Evolutionary conservation across 2,888 invertebrate genomes (phyloP).

Genomic region (Drosophila pegasa): DNA sequence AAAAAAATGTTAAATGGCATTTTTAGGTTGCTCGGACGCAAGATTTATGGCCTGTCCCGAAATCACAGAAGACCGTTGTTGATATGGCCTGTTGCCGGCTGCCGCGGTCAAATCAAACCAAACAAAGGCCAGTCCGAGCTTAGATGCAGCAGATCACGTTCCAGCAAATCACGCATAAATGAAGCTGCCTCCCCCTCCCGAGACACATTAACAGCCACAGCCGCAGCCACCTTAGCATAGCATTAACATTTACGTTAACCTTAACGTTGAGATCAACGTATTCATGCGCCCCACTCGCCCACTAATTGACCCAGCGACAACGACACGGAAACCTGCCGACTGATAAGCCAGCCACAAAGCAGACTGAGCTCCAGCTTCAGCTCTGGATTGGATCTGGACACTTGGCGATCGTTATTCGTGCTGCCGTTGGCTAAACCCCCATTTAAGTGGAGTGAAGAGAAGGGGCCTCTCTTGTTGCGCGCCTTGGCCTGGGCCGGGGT

Average conservation of each 20-base stretch:
- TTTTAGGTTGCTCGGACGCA: constrained; percentile 57
- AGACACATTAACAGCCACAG: constrained; percentile 34
- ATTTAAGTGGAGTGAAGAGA: constrained; percentile 67
- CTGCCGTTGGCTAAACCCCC: constrained; percentile 68
- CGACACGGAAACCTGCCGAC: constrained; percentile 23
- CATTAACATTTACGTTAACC: constrained; percentile 39
- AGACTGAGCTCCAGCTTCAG: constrained; percentile 8
- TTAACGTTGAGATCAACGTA: constrained; percentile 64
- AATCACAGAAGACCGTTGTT: constrained; percentile 69
- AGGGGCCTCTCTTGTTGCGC: neutral
- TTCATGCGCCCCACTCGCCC: constrained; percentile 81
- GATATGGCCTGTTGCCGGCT: constrained; percentile 35
- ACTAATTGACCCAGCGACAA: constrained; percentile 79
- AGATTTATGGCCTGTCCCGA: constrained; percentile 82
- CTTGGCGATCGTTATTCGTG: constrained; percentile 39
- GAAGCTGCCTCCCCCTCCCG: constrained; percentile 34
- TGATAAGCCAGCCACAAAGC: constrained; percentile 52
- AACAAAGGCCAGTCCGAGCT: constrained; percentile 29
- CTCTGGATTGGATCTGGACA: constrained; percentile 19
- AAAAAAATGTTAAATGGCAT: constrained; percentile 70
- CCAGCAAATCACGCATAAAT: constrained; percentile 73
- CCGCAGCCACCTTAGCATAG: constrained; percentile 14
- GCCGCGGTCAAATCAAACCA: constrained; percentile 49
- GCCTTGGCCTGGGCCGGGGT: constrained; percentile 12
- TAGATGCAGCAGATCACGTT: constrained; percentile 57